Conservation (phyloP, 2,797 vertebrate genomes). For the Petrocephalus sullivani region DNA sequence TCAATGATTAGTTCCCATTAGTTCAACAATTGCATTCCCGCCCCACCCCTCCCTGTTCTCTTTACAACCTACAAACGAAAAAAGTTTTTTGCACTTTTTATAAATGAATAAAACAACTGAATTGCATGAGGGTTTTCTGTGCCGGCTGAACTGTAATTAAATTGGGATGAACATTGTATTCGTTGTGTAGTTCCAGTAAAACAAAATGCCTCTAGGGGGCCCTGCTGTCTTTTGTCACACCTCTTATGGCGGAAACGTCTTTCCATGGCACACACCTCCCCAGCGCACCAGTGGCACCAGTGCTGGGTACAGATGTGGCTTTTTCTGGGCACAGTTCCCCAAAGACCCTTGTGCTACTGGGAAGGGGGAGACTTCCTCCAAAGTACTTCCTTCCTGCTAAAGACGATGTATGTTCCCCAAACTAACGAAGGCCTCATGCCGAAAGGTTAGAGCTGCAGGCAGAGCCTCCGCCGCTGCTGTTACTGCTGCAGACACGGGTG, state of each 20-base stretch:
- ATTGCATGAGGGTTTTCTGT: too few relatives aligned
- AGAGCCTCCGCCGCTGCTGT: constrained; percentile 34
- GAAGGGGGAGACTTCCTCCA: constrained; percentile 35
- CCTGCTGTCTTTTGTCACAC: background rate
- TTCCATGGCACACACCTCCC: background rate
- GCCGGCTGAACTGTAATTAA: background rate
- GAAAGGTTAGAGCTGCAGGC: constrained; percentile 31
- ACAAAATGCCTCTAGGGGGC: background rate
- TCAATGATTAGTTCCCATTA: background rate
- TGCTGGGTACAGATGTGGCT: constrained; percentile 23
- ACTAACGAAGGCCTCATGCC: constrained; percentile 41
- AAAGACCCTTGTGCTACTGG: constrained; percentile 20
- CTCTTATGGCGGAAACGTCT: background rate
- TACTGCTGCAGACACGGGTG: constrained; percentile 54
- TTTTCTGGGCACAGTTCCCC: constrained; percentile 23
- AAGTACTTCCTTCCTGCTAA: constrained; percentile 31
- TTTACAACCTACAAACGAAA: background rate
- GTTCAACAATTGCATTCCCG: background rate
- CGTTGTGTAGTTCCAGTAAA: background rate
- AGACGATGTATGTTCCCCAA: constrained; percentile 36
- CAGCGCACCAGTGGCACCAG: background rate
- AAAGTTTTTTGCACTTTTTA: background rate
- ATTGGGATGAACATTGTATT: background rate
- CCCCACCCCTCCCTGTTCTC: background rate
- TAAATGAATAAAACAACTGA: background rate